Percentiles rank a stretch among this genome's conserved stretches.
Conservation (phyloP, 2,113 vertebrate genomes). For the Hepsetus odoe region DNA sequence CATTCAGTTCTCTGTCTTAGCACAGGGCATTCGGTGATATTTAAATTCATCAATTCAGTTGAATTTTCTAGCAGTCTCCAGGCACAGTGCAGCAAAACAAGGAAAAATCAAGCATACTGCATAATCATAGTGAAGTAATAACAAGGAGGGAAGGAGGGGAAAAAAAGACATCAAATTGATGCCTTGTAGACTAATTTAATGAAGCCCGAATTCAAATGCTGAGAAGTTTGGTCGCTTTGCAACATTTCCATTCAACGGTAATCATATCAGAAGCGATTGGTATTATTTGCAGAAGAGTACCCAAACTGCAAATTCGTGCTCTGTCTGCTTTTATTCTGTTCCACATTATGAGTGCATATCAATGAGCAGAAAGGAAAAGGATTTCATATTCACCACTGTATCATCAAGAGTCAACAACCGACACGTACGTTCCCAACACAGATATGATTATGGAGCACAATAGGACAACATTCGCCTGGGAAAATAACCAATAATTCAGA, state of each 20-base stretch:
- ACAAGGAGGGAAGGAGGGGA: slow-evolving; percentile 22
- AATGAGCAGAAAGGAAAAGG: slow-evolving; percentile 35
- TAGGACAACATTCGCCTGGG: slow-evolving; percentile 40
- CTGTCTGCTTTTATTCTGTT: slow-evolving; percentile 45
- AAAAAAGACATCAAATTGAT: slow-evolving; percentile 40
- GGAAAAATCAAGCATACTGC: slow-evolving; percentile 43
- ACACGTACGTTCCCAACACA: slow-evolving; percentile 29
- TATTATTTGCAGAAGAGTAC: slow-evolving; percentile 48
- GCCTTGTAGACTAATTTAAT: slow-evolving; percentile 47
- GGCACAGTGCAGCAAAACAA: slow-evolving; percentile 25
- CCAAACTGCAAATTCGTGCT: slow-evolving; percentile 47
- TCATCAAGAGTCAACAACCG: slow-evolving; percentile 52
- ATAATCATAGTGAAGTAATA: slow-evolving; percentile 53
- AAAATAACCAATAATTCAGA: slow-evolving; percentile 49
- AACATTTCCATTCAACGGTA: slow-evolving; percentile 45
- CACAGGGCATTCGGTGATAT: slow-evolving; percentile 64
- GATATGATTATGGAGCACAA: slow-evolving; percentile 50
- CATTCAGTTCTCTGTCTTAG: slow-evolving; percentile 58
- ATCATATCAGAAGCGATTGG: slow-evolving; percentile 48
- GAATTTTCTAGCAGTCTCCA: slow-evolving; percentile 48
- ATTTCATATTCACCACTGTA: slow-evolving; percentile 43
- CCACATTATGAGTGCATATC: slow-evolving; percentile 40
- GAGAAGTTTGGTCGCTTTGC: slow-evolving; percentile 46
- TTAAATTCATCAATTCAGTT: slow-evolving; percentile 71
- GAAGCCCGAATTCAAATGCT: slow-evolving; percentile 28